Conservation (phyloP, 2,888 invertebrate species). For the Hemithea aestivaria region DNA sequence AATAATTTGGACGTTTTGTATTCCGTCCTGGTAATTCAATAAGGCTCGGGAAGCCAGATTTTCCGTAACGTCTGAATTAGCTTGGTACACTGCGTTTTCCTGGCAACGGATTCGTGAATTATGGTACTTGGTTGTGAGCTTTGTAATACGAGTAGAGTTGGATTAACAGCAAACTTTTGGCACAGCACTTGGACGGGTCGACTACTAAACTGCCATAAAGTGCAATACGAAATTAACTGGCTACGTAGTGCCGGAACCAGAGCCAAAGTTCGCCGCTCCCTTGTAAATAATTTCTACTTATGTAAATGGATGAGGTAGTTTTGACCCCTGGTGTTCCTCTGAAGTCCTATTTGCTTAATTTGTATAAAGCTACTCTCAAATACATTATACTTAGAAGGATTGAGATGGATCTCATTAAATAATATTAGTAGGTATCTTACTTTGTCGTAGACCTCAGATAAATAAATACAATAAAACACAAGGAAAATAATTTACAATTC, state of each 20-base stretch:
- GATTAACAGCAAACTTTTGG: conserved; percentile 46
- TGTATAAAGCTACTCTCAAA: too few relatives aligned
- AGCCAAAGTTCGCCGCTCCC: conserved; percentile 41
- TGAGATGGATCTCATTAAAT: too few relatives aligned
- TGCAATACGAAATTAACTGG: conserved; percentile 53
- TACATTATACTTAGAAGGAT: too few relatives aligned
- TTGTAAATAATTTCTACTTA: conserved; percentile 32
- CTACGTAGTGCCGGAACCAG: conserved; percentile 38
- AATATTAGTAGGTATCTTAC: too few relatives aligned
- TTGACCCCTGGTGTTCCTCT: too few relatives aligned
- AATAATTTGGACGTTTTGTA: conserved; percentile 20
- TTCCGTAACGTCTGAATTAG: conserved; percentile 1
- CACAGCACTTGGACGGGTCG: conserved; percentile 44
- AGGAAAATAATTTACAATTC: too few relatives aligned
- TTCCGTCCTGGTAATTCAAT: conserved; percentile 24
- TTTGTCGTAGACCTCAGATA: too few relatives aligned
- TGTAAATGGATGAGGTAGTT: conserved; percentile 3
- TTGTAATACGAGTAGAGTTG: conserved; percentile 3
- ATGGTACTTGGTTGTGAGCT: conserved; percentile 13
- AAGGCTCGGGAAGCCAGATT: conserved; percentile 12
- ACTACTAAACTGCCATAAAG: conserved; percentile 56
- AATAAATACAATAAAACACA: too few relatives aligned
- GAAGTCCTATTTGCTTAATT: too few relatives aligned
- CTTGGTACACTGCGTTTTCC: not conserved
- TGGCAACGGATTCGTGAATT: conserved; percentile 9